These are phyloP conservation scores for Hydrochoerus hydrochaeris DNA, from an alignment of 2,113 vertebrate species.

Conservation along the genomic window DNA sequence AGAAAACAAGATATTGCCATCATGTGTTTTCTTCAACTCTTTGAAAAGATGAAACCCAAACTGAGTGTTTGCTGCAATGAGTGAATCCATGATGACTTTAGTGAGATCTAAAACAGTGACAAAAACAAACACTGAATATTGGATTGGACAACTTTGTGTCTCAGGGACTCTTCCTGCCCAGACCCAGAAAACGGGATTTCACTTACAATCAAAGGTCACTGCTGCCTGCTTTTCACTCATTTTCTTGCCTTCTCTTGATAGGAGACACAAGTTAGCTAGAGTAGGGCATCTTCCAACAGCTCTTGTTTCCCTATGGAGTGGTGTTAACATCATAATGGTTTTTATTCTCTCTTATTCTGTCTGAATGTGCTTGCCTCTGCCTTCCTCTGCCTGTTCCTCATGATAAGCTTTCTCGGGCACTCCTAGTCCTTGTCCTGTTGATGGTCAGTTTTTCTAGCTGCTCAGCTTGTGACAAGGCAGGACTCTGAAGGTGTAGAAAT, in stretches of 20 bases:
- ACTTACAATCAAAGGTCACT: neutral
- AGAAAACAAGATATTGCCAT: conserved; percentile 80
- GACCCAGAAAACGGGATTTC: neutral
- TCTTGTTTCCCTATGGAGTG: neutral
- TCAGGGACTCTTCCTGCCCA: neutral
- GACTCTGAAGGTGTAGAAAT: too few species aligned
- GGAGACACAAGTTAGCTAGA: neutral
- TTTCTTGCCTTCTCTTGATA: neutral
- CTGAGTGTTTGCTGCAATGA: neutral
- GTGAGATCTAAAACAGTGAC: conserved; percentile 33
- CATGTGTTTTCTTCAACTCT: conserved; percentile 57
- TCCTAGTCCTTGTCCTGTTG: neutral
- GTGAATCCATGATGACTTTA: conserved; percentile 41
- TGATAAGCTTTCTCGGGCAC: neutral
- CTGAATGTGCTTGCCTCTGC: neutral
- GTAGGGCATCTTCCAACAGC: accelerated
- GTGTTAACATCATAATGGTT: neutral
- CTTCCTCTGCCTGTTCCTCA: accelerated
- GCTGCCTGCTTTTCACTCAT: neutral
- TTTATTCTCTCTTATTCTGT: neutral
- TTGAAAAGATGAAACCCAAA: conserved; percentile 81
- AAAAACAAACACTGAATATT: neutral
- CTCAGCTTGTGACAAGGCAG: neutral
- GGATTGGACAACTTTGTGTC: neutral
- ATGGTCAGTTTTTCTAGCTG: neutral